Evolutionary conservation across 2,888 invertebrate species (phyloP).

Genomic region (Agriopis leucophaearia): DNA sequence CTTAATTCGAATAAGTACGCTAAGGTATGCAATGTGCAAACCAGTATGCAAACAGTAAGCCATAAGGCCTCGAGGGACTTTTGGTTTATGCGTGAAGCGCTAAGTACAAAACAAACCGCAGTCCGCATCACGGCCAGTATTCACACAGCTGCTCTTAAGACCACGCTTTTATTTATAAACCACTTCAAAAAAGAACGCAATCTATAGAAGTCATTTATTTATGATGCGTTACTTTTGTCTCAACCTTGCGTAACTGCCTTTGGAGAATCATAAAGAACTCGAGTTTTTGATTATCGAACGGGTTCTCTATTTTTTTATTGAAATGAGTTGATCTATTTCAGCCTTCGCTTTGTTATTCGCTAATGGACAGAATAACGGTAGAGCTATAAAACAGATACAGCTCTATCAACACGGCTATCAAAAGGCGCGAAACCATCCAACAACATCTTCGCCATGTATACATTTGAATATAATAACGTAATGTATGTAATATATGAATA

Average conservation of each 20-base stretch:
- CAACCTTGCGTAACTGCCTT: slow-evolving; percentile 40
- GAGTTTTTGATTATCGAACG: not conserved
- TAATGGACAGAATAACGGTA: not conserved
- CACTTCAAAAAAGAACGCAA: slow-evolving; percentile 54
- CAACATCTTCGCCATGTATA: not conserved
- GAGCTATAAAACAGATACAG: not conserved
- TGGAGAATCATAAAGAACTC: slow-evolving; percentile 25
- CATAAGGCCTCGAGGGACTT: slow-evolving; percentile 46
- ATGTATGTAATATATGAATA: not conserved
- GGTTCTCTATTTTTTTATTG: not conserved
- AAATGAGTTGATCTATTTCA: not conserved
- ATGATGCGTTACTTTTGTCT: slow-evolving; percentile 33
- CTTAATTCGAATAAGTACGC: not conserved
- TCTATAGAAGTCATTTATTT: slow-evolving; percentile 55
- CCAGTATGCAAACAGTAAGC: slow-evolving; percentile 53
- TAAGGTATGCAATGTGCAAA: slow-evolving; percentile 49
- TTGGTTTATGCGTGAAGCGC: slow-evolving; percentile 44
- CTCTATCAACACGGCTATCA: not conserved
- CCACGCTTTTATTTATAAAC: slow-evolving; percentile 58
- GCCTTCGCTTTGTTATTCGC: not conserved
- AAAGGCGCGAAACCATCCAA: not conserved
- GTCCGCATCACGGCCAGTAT: slow-evolving; percentile 27
- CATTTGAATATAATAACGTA: not conserved
- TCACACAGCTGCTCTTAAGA: slow-evolving; percentile 37
- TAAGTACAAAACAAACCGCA: slow-evolving; percentile 53